Percentiles rank a stretch among this genome's conserved stretches.
These are phyloP conservation scores for Allophyes oxyacanthae DNA, from an alignment of 2,888 invertebrate species.

Conservation along the genomic window DNA sequence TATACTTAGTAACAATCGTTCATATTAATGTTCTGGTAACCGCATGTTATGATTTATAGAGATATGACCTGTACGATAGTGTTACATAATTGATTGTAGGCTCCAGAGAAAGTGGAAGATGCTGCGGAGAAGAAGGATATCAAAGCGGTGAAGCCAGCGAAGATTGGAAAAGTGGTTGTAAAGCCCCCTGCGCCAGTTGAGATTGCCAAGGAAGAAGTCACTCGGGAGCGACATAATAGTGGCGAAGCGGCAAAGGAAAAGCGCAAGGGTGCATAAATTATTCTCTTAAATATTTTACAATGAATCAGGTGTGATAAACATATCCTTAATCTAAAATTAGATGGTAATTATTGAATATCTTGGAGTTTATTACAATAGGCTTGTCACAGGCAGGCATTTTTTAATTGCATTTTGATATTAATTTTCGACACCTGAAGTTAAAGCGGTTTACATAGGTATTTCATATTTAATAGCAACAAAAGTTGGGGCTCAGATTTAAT, in stretches of 20 bases:
- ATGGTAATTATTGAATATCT: too few species aligned
- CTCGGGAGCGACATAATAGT: slow-evolving; percentile 71
- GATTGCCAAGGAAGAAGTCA: slow-evolving; percentile 69
- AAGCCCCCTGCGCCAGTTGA: slow-evolving; percentile 66
- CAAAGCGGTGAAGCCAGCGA: slow-evolving; percentile 68
- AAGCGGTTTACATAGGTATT: too few species aligned
- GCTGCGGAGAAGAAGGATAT: slow-evolving; percentile 74
- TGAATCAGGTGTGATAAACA: slow-evolving; percentile 4
- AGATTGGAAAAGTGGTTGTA: slow-evolving; percentile 61
- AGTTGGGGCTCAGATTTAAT: not conserved
- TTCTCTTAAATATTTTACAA: not conserved
- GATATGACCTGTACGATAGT: slow-evolving; percentile 6
- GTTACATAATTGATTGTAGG: slow-evolving; percentile 54
- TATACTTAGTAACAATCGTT: slow-evolving; percentile 38
- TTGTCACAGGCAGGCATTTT: too few species aligned
- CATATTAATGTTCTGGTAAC: slow-evolving; percentile 25
- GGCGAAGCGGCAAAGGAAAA: slow-evolving; percentile 81
- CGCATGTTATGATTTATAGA: slow-evolving; percentile 44
- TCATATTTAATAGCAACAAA: not conserved
- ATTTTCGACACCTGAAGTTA: too few species aligned
- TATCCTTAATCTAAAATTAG: not conserved
- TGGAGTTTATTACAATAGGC: too few species aligned
- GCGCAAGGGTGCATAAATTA: slow-evolving; percentile 73
- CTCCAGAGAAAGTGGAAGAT: slow-evolving; percentile 78
- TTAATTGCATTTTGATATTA: too few species aligned